These are phyloP conservation scores for Tetranychus truncatus DNA, from an alignment of 2,888 invertebrate species.

Conservation along the genomic window DNA sequence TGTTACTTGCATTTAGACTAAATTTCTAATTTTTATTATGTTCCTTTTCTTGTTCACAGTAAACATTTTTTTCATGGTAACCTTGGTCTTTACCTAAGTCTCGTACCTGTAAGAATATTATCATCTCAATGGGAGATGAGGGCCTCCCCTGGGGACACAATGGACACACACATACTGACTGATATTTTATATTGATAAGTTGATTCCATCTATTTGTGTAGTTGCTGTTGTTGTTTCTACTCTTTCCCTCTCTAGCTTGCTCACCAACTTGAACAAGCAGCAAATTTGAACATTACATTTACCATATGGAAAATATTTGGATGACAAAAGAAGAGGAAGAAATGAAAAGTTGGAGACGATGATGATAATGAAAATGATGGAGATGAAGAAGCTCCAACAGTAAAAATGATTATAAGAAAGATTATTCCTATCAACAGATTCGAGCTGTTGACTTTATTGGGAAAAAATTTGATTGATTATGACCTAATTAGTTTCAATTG, in stretches of 20 bases:
- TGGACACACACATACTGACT: background rate
- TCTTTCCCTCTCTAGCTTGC: background rate
- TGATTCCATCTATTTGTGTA: conserved; percentile 1
- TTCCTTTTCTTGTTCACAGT: background rate
- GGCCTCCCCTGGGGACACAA: background rate
- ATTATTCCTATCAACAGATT: background rate
- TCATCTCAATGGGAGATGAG: background rate
- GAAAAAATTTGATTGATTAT: no score
- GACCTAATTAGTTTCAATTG: no score
- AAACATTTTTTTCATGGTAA: background rate
- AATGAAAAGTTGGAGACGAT: background rate
- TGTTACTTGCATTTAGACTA: no score
- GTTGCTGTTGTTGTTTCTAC: background rate
- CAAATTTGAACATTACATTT: background rate
- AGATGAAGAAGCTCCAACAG: background rate
- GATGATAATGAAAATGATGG: background rate
- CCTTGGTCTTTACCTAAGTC: background rate
- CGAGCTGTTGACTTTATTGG: background rate
- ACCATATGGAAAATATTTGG: background rate
- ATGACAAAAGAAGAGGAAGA: background rate
- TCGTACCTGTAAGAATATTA: background rate
- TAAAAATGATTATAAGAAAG: background rate
- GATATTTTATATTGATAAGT: background rate
- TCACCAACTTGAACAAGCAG: background rate
- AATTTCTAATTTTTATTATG: background rate